phyloP scores from a whole-genome alignment of 2,113 vertebrate species.

The Charina bottae region DNA sequence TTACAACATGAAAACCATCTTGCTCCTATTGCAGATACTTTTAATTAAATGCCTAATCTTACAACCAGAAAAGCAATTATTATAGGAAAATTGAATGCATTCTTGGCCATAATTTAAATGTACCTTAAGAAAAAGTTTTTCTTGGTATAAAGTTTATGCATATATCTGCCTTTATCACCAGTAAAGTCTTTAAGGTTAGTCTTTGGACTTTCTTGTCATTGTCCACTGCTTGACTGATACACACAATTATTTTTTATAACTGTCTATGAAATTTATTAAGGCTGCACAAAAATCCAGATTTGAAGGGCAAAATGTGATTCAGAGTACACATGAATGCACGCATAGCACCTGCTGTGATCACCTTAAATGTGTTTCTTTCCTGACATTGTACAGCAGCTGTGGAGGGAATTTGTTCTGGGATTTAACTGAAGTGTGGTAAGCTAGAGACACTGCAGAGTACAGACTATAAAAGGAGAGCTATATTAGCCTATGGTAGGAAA shows the following conservation, averaged over 20 bases:
- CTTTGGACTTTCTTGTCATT: conserved; percentile 12
- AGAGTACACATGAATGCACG: background rate
- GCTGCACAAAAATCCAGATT: background rate
- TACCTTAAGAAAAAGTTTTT: background rate
- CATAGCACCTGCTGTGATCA: background rate
- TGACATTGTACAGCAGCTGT: background rate
- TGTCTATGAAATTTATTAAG: background rate
- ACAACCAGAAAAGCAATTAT: background rate
- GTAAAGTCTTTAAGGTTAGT: conserved; percentile 2
- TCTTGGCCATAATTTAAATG: background rate
- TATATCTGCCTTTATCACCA: background rate
- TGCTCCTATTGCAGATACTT: background rate
- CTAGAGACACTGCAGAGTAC: background rate
- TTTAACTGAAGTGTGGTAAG: background rate
- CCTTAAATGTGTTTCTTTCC: conserved; percentile 1
- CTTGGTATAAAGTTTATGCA: background rate
- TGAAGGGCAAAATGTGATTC: background rate
- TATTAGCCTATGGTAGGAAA: background rate
- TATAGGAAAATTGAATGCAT: conserved; percentile 15
- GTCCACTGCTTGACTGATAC: background rate
- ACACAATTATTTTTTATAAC: background rate
- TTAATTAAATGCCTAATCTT: background rate
- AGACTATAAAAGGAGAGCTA: background rate
- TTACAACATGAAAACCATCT: background rate
- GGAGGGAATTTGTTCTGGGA: background rate